phyloP scores from a whole-genome alignment of 2,888 invertebrate genomes.

The Opisthograptis luteolata region DNA sequence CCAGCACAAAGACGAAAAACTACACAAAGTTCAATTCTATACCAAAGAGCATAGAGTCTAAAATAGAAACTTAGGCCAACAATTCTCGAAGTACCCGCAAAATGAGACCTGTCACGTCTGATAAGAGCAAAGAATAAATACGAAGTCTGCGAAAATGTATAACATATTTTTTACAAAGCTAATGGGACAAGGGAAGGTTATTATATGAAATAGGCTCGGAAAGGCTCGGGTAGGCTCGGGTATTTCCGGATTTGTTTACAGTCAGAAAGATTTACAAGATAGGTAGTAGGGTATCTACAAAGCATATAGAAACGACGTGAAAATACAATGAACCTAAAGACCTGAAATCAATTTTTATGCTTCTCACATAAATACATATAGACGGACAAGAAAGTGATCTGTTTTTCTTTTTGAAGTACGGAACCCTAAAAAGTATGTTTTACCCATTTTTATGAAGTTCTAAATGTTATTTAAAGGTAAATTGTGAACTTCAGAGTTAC shows the following conservation, averaged over 20 bases:
- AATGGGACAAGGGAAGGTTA: slow-evolving; percentile 9
- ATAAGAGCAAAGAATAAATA: slow-evolving; percentile 42
- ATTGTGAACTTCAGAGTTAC: too few species aligned
- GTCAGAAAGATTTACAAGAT: not conserved
- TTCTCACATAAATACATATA: too few species aligned
- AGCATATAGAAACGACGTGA: too few species aligned
- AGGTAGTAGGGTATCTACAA: too few species aligned
- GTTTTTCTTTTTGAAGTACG: too few species aligned
- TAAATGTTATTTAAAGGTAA: too few species aligned
- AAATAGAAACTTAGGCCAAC: not conserved
- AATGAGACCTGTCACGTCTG: slow-evolving; percentile 48
- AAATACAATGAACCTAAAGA: too few species aligned
- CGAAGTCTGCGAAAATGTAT: slow-evolving; percentile 34
- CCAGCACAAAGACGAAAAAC: not conserved
- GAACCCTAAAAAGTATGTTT: too few species aligned
- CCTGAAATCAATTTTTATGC: too few species aligned
- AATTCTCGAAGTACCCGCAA: slow-evolving; percentile 37
- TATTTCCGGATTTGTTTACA: not conserved
- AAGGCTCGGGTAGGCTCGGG: not conserved
- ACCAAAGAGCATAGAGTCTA: not conserved
- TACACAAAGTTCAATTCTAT: not conserved
- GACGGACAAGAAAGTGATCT: too few species aligned
- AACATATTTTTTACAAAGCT: slow-evolving; percentile 13
- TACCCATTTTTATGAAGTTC: too few species aligned
- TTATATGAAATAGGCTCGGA: slow-evolving; percentile 1